Evolutionary conservation across 2,888 invertebrate species (phyloP), one percentile per base, ranked within the genome.

Genomic region (Xestia xanthographa): DNA sequence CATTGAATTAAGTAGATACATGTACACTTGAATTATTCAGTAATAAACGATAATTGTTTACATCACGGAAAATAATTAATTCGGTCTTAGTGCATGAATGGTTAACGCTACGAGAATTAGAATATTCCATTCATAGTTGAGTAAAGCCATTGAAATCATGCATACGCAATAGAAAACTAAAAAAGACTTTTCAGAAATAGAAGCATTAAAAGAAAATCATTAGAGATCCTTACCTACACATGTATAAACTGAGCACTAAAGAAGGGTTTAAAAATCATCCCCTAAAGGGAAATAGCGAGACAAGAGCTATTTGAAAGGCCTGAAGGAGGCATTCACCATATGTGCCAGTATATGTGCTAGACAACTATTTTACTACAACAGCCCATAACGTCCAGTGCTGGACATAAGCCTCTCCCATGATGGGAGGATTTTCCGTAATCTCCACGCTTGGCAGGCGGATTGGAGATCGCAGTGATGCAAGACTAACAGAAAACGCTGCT

Each of bases 1-100:
- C 50, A 63, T 41, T 29, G 66, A 60, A 60, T 50, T 79, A 74
- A 77, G 77, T 82, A n/a, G n/a, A n/a, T n/a, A 83, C 73, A 72
- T 60, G 17, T n/a, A 67, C 50, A 81, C 69, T 80, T 77, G 78
- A 77, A 77, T 80, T 75, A 86, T 77, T 79, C 79, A 83, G 29
- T 48, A 56, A 56, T 63, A 66, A 78, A 65, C 60, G 66, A 50
- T 72, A 77, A 63, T 82, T 70, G 83, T 80, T 84, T 83, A 83
- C 83, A 84, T 86, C 81, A 82, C 71, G 86, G 82, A 79, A 87
- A 82, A 86, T 82, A 79, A 83, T 85, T 83, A 66, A 85, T 75
- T 83, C 67, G 14, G 63, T 72, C 9, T 71, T 67, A 72, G 34
- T 56, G 26, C 65, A 63, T 79, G 83, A 79, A 83, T 86, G 82